A percentile compares a stretch with the other conserved stretches of the same genome.
Conservation (phyloP, 23 tunicate species). For the Ciona savignyi region DNA sequence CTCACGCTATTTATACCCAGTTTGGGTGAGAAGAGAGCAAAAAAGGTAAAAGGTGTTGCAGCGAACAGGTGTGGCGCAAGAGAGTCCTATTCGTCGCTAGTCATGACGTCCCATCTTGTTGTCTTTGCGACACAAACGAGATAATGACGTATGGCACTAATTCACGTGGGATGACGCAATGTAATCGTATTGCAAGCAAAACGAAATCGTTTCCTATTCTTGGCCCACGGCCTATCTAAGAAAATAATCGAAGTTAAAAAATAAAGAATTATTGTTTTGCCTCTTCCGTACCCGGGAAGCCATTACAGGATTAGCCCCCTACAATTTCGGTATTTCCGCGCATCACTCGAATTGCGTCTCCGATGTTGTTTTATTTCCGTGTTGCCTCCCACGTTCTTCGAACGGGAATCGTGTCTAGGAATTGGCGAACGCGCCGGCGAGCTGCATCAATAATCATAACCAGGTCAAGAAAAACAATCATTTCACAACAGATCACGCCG, state of each 20-base stretch:
- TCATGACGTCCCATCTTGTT: no score
- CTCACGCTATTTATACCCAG: background rate
- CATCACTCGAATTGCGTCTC: background rate
- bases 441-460: background rate
- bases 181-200: background rate
- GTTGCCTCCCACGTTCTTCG: no score
- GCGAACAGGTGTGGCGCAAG: background rate
- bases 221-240: background rate
- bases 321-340: background rate
- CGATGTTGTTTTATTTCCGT: background rate
- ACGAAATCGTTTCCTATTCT: background rate
- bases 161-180: background rate
- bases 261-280: background rate
- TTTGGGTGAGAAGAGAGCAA: background rate
- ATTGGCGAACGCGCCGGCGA: no score
- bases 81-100: background rate
- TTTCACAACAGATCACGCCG: background rate
- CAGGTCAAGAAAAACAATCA: background rate
- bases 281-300: slow-evolving; percentile 1
- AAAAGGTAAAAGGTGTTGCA: background rate
- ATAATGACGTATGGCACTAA: background rate
- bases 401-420: no score
- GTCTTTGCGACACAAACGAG: background rate
- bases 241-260: background rate
- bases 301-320: background rate